Evolutionary conservation across 2,797 vertebrate genomes (phyloP), one percentile per base, ranked within the genome.

Genomic region (Dallia pectoralis): DNA sequence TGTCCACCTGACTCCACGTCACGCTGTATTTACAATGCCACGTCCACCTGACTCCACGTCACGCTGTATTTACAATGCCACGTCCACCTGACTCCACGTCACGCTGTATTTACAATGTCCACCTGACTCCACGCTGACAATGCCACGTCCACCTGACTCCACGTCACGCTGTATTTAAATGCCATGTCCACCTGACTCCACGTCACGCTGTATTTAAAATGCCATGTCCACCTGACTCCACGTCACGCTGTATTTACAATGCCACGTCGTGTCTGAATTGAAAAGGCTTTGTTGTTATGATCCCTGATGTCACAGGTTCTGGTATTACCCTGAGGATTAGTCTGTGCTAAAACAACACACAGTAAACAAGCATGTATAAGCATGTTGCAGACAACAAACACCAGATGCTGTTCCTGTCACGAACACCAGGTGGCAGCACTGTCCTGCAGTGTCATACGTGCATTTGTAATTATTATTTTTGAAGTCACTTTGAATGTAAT

Each of bases 341-440:
- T 56, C 53, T 25, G 22, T 56, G 22, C 53, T 56, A 44, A 44
- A 44, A 44, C 2, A 44, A 3, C 12, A 44, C 40, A 44, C n/a
- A 11, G 7, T 1, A 8, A 44, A 44, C 3, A 44, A 44, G n/a
- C n/a, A 53, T 56, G n/a, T 22, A 9, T 19, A 12, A 22, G 9
- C 16, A 19, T 18, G 44, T 1, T 51, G 15, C 49, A 1, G 14
- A 19, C 30, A 4, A 8, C 12, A 8, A 6, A 44, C 5, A 16
- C n/a, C 53, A 5, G 14, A 25, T 73, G 64, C 32, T 44, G 29
- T 73, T 67, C 53, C 14, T 36, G 30, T 6, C 32, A 16, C 7
- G 7, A 3, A n/a, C 76, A 59, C 36, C 47, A 70, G 76, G 67
- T 72, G 61, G 67, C 72, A 69, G 59, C 47, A 33, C 69, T 70